These are phyloP conservation scores for Cepaea hortensis DNA, from an alignment of 2,888 invertebrate genomes.

Conservation along the genomic window DNA sequence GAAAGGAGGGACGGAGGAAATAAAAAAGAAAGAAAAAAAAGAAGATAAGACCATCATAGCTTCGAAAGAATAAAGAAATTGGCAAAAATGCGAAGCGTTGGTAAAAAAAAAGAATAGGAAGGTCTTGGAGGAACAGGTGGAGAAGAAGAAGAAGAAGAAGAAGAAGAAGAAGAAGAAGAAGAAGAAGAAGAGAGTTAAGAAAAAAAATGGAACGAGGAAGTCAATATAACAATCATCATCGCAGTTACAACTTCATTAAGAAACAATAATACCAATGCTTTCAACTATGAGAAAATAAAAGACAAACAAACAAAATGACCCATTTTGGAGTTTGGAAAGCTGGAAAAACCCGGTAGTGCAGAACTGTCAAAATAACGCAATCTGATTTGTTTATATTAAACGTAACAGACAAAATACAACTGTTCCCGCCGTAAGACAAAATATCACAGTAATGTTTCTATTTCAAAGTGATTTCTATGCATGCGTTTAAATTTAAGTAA, in stretches of 20 bases:
- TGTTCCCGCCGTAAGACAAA: too few relatives aligned
- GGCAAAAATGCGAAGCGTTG: neutral
- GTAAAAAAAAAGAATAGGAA: neutral
- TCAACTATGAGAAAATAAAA: neutral
- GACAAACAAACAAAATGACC: neutral
- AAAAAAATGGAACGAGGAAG: neutral
- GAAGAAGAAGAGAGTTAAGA: neutral
- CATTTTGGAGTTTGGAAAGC: neutral
- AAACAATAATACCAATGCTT: neutral
- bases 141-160: conserved; percentile 3
- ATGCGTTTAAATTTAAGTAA: too few relatives aligned
- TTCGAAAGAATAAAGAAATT: neutral
- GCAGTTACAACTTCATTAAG: neutral
- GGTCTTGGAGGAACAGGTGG: neutral
- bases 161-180: neutral
- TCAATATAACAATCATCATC: neutral
- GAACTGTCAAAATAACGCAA: neutral
- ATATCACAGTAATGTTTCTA: too few relatives aligned
- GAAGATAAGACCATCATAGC: neutral
- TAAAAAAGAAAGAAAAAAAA: neutral
- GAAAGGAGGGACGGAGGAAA: neutral
- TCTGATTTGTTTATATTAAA: neutral
- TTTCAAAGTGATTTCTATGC: too few relatives aligned
- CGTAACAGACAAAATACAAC: too few relatives aligned
- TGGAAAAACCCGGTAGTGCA: neutral